phyloP scores from a whole-genome alignment of 2,113 vertebrate species.

The Cyanoramphus novaezelandiae region DNA sequence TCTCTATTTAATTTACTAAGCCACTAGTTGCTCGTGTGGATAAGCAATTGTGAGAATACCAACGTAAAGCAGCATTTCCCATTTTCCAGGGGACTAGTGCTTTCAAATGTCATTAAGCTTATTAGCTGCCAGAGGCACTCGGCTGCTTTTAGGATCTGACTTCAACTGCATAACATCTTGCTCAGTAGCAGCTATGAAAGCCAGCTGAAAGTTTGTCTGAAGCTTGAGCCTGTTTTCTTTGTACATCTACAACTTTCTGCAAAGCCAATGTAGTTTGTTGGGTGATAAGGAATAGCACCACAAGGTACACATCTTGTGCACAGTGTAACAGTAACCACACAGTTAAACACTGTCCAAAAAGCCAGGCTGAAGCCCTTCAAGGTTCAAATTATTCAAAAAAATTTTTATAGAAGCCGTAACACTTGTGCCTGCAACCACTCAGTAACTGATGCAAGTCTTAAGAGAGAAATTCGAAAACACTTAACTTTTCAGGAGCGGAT shows the following conservation, averaged over 20 bases:
- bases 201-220: background rate
- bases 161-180: background rate
- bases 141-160: background rate
- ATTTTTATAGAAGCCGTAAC: background rate
- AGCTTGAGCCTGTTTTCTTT: background rate
- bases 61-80: background rate
- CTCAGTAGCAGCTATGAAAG: background rate
- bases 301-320: background rate
- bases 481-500: background rate
- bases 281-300: background rate
- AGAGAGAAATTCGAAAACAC: background rate
- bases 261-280: rapidly evolving
- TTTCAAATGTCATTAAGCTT: conserved; percentile 41
- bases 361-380: background rate
- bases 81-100: background rate
- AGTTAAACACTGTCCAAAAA: background rate
- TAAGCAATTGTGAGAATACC: background rate
- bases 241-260: background rate
- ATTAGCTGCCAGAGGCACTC: conserved; percentile 34
- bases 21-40: background rate
- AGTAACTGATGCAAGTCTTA: background rate
- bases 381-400: background rate
- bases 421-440: background rate
- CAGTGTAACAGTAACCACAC: background rate
- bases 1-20: background rate